Evolutionary conservation across 1,140 invertebrate genomes (phyloP), one percentile per base, ranked within the genome.

Genomic region (Galleria mellonella): DNA sequence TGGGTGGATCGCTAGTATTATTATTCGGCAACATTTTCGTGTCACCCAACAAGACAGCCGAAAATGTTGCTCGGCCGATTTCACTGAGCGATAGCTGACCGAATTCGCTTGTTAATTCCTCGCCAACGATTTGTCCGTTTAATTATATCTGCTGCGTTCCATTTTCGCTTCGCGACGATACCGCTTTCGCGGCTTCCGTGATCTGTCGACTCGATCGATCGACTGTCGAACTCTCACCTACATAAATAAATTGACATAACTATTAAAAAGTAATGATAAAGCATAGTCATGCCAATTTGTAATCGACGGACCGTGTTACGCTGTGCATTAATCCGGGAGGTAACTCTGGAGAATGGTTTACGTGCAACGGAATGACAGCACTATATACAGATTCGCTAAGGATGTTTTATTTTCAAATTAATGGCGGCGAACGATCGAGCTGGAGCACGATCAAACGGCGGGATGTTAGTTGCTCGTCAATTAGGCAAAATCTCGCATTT

Each of bases 71-170:
- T 23, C 36, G 29, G 13, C 31, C 49, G 42, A 62, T 57, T 62
- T 50, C 35, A 32, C 33, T 47, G 45, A 55, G 48, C 54, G 56
- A 62, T 62, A 49, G 56, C 54, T 67, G 70, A 69, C 72, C 68
- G 67, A 70, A 70, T 72, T 73, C 63, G 67, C 68, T 54, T 46
- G 65, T 72, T 72, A 66, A 82, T 71, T 67, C 63, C 62, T 51
- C 64, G 72, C 72, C 71, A 68, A 60, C 65, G 66, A 73, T 67
- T 70, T 72, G 66, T 76, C 62, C 64, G 69, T 61, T 78, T 82
- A 82, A 82, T 82, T 82, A 79, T 82, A 78, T 72, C 73, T 71
- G 71, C 74, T 77, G 65, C 55, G 77, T 71, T 76, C 77, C 72
- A 78, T 78, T 79, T 82, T 76, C 74, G 69, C 61, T 54, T 62